Base-by-base conservation (phyloP, 2,797 vertebrate species). In the Tenualosa thibaudeaui region DNA sequence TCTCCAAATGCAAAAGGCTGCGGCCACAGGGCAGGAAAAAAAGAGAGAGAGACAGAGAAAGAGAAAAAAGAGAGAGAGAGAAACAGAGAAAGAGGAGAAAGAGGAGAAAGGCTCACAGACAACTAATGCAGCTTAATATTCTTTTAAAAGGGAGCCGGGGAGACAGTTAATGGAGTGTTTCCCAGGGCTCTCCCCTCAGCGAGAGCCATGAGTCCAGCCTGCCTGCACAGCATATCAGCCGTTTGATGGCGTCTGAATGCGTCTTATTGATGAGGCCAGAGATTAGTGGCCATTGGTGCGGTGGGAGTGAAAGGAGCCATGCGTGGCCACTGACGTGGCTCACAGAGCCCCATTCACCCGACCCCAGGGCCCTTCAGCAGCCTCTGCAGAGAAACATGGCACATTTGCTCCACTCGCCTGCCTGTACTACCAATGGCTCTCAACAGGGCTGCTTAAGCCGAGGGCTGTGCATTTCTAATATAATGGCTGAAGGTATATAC, bases 51-150 rank as follows among this genome's bases (percentile, higher is more conserved):
- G 46, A 49, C 4, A 51, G 50, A 51, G 50, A 9, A 12, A 7
- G 50, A 12, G 50, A 12, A 7, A 51, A 7, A 51, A 12, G 10
- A 9, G 50, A 51, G 50, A 51, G 50, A 51, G 50, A 51, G 46
- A 49, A 0, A 49, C 0, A 10, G 50, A 51, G 50, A 9, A 12
- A 7, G 50, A 12, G 50, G 50, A 51, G 46, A 88, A 94, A 95
- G 93, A 95, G 87, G 94, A 94, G 93, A 95, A 95, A 95, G 91
- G 91, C 93, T 92, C 91, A 92, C 90, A 92, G 93, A 94, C 92
- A 92, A 92, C 93, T 95, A 95, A 96, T 94, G 93, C 95, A 93
- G 94, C 94, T 95, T 95, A 95, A 96, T 96, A 94, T 95, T 95
- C 93, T 95, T 95, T 94, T 94, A 96, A 95, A 95, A 93, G 92